Evolutionary conservation across 2,888 invertebrate species (phyloP).

Genomic region (Diarsia rubi): DNA sequence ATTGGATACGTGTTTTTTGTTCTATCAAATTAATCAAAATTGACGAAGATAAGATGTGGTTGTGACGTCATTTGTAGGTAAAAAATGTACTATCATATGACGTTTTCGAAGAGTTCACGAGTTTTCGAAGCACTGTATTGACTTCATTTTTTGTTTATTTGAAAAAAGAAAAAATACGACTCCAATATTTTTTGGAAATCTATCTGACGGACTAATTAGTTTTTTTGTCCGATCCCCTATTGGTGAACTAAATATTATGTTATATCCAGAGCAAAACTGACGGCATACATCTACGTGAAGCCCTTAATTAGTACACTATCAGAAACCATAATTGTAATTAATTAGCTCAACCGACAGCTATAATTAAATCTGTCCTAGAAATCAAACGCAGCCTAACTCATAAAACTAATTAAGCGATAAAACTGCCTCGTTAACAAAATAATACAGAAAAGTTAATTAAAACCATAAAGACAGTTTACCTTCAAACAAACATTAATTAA

Average conservation of each 20-base stretch:
- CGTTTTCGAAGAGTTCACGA: too few species aligned
- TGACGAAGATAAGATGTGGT: too few species aligned
- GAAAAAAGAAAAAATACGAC: too few species aligned
- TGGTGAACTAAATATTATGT: neutral
- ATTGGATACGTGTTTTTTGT: too few species aligned
- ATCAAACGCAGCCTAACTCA: neutral
- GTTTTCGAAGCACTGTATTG: too few species aligned
- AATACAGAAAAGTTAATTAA: conserved; percentile 34
- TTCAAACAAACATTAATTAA: conserved; percentile 35
- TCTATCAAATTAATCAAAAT: too few species aligned
- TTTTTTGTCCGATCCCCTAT: too few species aligned
- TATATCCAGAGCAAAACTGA: neutral
- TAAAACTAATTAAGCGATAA: neutral
- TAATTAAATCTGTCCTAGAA: neutral
- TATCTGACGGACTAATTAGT: too few species aligned
- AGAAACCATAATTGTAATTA: neutral
- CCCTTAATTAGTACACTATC: neutral
- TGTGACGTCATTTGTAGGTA: too few species aligned
- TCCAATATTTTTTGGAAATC: too few species aligned
- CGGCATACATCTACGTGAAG: neutral
- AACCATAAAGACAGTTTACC: conserved; percentile 10
- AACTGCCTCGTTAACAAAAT: neutral
- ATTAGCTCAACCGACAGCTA: neutral
- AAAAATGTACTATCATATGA: too few species aligned
- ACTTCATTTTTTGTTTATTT: too few species aligned